phyloP scores from a whole-genome alignment of 2,113 vertebrate species.

The Campylorhamphus procurvoides region DNA sequence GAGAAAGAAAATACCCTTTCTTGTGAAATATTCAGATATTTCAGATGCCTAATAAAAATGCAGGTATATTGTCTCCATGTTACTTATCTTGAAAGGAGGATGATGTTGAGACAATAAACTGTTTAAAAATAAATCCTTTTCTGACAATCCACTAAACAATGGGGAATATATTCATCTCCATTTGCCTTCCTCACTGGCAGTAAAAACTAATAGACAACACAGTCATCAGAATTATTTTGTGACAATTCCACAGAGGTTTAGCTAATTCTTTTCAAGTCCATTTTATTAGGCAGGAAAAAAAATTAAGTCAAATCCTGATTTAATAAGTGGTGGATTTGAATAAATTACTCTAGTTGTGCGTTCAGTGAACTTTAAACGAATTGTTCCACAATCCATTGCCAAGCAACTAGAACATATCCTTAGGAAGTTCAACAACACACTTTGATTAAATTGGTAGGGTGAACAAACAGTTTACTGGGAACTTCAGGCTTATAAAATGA shows the following conservation, averaged over 20 bases:
- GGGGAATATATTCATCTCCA: conserved; percentile 26
- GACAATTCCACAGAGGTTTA: conserved; percentile 59
- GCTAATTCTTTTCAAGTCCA: conserved; percentile 68
- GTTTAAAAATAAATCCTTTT: conserved; percentile 51
- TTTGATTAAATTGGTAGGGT: conserved; percentile 26
- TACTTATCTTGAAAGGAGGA: conserved; percentile 53
- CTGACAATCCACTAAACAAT: conserved; percentile 47
- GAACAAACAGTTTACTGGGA: conserved; percentile 49
- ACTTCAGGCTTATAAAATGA: conserved; percentile 28
- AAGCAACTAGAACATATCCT: conserved; percentile 56
- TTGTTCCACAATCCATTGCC: conserved; percentile 62
- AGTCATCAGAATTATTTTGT: conserved; percentile 62
- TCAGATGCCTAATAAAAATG: conserved; percentile 47
- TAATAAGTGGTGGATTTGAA: conserved; percentile 72
- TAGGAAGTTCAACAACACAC: conserved; percentile 40
- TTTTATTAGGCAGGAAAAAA: conserved; percentile 64
- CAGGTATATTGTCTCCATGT: conserved; percentile 17
- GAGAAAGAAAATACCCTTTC: not conserved
- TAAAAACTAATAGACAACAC: conserved; percentile 41
- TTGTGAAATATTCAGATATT: conserved; percentile 18
- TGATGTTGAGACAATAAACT: conserved; percentile 49
- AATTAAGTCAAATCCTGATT: conserved; percentile 66
- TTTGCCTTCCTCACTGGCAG: not conserved
- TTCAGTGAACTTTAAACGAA: conserved; percentile 71
- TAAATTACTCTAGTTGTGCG: conserved; percentile 69